Conservation (phyloP, 2,888 invertebrate genomes). For the Chouioia cunea region DNA sequence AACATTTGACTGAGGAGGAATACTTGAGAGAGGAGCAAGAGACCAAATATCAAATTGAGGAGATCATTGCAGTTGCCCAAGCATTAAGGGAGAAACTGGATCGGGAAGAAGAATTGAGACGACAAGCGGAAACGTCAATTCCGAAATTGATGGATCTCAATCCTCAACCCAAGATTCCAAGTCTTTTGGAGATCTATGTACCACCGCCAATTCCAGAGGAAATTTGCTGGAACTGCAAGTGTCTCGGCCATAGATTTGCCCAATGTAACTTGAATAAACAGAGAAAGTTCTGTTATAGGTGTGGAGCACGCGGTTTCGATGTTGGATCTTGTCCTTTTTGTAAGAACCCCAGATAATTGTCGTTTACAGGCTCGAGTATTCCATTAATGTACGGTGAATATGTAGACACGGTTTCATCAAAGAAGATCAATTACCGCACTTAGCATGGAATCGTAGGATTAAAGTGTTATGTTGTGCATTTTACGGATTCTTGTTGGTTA, state of each 20-base stretch:
- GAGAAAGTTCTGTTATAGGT: constrained; percentile 33
- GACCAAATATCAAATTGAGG: constrained; percentile 36
- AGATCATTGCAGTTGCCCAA: constrained; percentile 40
- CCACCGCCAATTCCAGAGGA: constrained; percentile 26
- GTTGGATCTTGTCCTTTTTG: constrained; percentile 29
- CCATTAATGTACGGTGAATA: too few relatives aligned
- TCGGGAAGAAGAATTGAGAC: constrained; percentile 16
- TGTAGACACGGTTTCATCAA: too few relatives aligned
- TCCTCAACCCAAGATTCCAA: constrained; percentile 37
- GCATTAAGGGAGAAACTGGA: constrained; percentile 30
- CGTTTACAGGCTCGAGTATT: too few relatives aligned
- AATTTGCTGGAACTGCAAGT: constrained; percentile 36
- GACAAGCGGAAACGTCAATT: background rate
- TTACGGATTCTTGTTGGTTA: too few relatives aligned
- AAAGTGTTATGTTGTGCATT: too few relatives aligned
- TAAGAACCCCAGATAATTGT: background rate
- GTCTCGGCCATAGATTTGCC: constrained; percentile 11
- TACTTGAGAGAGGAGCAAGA: constrained; percentile 21
- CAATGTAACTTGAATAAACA: background rate
- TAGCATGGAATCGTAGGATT: too few relatives aligned
- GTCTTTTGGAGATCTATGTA: constrained; percentile 32
- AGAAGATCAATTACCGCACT: too few relatives aligned
- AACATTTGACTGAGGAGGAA: background rate
- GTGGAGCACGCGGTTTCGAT: constrained; percentile 21
- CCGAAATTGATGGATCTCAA: constrained; percentile 30